phyloP scores from a whole-genome alignment of 2,113 vertebrate species.

The Melanerpes aurifrons region DNA sequence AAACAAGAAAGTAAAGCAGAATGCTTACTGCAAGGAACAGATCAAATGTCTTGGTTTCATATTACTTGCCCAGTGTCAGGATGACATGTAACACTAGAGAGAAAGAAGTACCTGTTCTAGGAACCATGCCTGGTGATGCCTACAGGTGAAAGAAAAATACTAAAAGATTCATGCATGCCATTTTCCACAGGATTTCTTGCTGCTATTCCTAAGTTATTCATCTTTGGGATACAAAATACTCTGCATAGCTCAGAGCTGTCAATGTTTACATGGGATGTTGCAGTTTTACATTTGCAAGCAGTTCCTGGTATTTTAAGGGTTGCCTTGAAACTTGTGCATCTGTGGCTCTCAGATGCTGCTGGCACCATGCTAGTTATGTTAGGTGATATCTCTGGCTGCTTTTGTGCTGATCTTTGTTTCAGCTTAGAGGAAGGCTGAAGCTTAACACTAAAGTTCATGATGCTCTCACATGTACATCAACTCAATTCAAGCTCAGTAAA shows the following conservation, averaged over 20 bases:
- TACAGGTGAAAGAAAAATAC: not conserved
- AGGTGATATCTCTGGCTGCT: not conserved
- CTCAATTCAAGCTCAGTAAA: not conserved
- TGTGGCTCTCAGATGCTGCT: not conserved
- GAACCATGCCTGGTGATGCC: not conserved
- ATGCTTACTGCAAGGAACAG: not conserved
- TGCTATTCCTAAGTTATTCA: not conserved
- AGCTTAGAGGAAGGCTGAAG: not conserved
- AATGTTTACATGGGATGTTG: not conserved
- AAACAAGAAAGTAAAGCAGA: not conserved
- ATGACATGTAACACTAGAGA: not conserved
- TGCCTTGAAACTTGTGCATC: not conserved
- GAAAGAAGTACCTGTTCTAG: not conserved
- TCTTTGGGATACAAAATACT: not conserved
- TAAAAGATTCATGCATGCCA: not conserved
- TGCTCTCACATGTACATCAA: not conserved
- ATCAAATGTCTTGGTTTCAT: not conserved
- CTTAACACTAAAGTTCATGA: not conserved
- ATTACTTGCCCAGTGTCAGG: not conserved
- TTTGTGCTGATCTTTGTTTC: not conserved
- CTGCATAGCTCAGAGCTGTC: not conserved
- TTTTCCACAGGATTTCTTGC: not conserved
- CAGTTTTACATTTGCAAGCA: not conserved
- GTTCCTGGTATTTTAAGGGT: not conserved
- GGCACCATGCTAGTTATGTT: not conserved